Conservation (phyloP, 1,140 invertebrate species). For the Rhyzopertha dominica region DNA sequence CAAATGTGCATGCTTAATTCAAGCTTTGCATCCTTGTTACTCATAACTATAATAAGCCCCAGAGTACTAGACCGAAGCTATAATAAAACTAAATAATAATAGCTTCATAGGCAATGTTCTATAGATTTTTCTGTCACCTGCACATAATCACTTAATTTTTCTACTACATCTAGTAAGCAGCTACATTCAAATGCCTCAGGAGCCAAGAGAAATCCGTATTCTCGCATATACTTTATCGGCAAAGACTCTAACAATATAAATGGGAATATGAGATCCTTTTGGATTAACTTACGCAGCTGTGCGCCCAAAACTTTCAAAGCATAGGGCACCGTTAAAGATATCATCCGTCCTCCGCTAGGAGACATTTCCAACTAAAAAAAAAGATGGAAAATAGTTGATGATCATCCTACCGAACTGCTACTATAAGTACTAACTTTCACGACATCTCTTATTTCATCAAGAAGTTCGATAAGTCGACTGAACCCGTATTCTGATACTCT, state of each 20-base stretch:
- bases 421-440: constrained; percentile 72
- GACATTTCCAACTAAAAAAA: constrained; percentile 52
- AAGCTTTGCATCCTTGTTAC: too few species aligned
- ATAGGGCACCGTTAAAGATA: constrained; percentile 53
- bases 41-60: too few species aligned
- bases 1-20: too few species aligned
- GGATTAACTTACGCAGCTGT: constrained; percentile 53
- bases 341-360: constrained; percentile 52
- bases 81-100: too few species aligned
- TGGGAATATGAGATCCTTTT: constrained; percentile 44
- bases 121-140: too few species aligned
- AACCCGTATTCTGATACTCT: constrained; percentile 92
- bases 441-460: constrained; percentile 85
- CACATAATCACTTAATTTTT: constrained; percentile 48
- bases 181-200: constrained; percentile 53
- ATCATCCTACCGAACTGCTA: too few species aligned
- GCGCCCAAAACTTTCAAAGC: constrained; percentile 53
- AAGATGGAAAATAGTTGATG: too few species aligned
- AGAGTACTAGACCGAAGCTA: too few species aligned
- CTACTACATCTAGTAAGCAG: constrained; percentile 51
- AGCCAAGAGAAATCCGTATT: constrained; percentile 57
- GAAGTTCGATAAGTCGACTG: constrained; percentile 84
- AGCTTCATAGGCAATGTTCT: too few species aligned
- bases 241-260: constrained; percentile 49
- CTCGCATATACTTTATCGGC: constrained; percentile 49